Evolutionary conservation across 2,888 invertebrate species (phyloP), one percentile per base, ranked within the genome.

Genomic region (Scotopteryx bipunctaria): DNA sequence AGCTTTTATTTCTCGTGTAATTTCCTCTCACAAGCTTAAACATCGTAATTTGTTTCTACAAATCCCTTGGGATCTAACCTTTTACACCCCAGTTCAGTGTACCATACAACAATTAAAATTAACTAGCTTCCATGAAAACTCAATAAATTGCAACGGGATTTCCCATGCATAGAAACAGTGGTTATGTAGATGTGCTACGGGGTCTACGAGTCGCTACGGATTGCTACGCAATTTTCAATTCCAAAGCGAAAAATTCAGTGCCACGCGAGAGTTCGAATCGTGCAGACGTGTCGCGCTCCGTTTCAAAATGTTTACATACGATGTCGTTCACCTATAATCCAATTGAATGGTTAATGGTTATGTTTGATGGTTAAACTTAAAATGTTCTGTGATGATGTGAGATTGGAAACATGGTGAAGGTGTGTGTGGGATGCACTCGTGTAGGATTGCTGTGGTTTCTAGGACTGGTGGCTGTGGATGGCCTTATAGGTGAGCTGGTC

Each of bases 401-500:
- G 66, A 72, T 83, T 59, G 81, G 84, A 79, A 89, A 83, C 84
- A 89, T 89, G 89, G 76, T 88, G 83, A 86, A 66, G 69, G 80
- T 75, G 77, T 76, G 69, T 59, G 74, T 75, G 74, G 77, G 73
- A 81, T 87, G 81, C 70, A 59, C 73, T 72, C 76, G 73, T 58
- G 67, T 77, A 61, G 86, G 83, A 81, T 84, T 86, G 72, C 73
- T 84, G 70, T 83, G 77, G 73, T 66, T 67, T 70, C 63, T 81
- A 61, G 73, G 69, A 57, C 57, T 76, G 43, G 69, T 69, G 60
- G 68, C 67, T 32, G 82, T 80, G 42, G 78, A 81, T 66, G 88
- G 88, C 64, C 79, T 86, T 52, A 89, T 89, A 81, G 89, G 89
- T 88, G 74, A 71, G 61, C 61, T 35, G 29, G 16, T 44, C 16